Evolutionary conservation across 2,113 vertebrate genomes (phyloP).

Genomic region (Nothobranchius kuhntae): DNA sequence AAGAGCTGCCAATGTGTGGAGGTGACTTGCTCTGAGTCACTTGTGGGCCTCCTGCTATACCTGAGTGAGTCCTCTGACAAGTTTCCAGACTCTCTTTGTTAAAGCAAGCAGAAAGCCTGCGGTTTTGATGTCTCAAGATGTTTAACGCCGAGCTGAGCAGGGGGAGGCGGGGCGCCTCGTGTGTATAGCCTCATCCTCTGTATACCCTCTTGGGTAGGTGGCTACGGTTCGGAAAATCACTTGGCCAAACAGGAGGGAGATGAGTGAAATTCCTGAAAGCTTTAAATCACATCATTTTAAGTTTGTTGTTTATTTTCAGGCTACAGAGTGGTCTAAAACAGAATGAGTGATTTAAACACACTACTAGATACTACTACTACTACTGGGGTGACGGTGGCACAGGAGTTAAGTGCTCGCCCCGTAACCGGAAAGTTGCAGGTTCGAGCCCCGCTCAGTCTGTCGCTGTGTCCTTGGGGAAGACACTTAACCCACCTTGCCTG

Average conservation of each 20-base stretch:
- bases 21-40: constrained; percentile 63
- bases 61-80: constrained; percentile 62
- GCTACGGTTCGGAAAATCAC: constrained; percentile 35
- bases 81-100: constrained; percentile 48
- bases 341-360: too few species aligned
- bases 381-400: too few species aligned
- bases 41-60: constrained; percentile 47
- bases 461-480: too few species aligned
- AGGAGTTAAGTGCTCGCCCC: too few species aligned
- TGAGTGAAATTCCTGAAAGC: constrained; percentile 27
- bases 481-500: too few species aligned
- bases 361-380: too few species aligned
- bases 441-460: too few species aligned
- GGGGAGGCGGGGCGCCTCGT: constrained; percentile 13
- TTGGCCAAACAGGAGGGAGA: constrained; percentile 34
- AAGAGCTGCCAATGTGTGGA: constrained; percentile 49
- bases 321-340: too few species aligned
- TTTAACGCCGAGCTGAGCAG: constrained; percentile 46
- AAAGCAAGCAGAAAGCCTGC: constrained; percentile 47
- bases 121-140: constrained; percentile 52
- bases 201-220: constrained; percentile 21
- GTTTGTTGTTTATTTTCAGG: neutral
- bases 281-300: neutral
- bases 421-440: too few species aligned
- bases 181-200: constrained; percentile 19